A percentile compares a stretch with the other conserved stretches of the same genome.
These are phyloP conservation scores for Desmophyllum pertusum DNA, from an alignment of 92 coral and sea anemone species.

Conservation along the genomic window DNA sequence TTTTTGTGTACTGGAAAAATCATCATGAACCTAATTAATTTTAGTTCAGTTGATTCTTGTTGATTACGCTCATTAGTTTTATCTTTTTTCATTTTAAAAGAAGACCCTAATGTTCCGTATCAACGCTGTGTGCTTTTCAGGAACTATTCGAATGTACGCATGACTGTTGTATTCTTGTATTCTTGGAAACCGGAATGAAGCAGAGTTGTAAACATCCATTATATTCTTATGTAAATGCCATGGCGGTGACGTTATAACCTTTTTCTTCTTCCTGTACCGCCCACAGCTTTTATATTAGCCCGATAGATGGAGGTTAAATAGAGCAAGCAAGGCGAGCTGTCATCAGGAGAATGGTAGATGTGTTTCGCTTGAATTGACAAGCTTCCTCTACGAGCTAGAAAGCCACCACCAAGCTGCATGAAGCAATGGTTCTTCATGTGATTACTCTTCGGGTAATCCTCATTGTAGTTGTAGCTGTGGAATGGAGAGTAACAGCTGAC, in stretches of 20 bases:
- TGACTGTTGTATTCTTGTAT: background rate
- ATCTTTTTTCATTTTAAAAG: too few relatives aligned
- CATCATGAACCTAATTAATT: background rate
- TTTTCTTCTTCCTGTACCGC: conserved; percentile 3
- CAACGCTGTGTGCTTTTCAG: background rate
- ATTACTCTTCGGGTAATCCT: background rate
- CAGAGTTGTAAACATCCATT: background rate
- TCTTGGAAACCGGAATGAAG: background rate
- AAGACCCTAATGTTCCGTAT: too few relatives aligned
- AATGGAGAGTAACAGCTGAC: background rate
- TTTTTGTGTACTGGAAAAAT: background rate
- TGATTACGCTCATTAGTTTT: background rate
- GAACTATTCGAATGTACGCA: background rate
- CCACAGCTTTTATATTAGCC: conserved; percentile 1
- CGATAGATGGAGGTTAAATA: background rate
- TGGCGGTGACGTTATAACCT: background rate
- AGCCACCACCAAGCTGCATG: background rate
- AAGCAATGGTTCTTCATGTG: too few relatives aligned
- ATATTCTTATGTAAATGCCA: background rate
- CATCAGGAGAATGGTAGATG: background rate
- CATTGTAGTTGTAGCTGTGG: background rate
- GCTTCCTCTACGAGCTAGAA: background rate
- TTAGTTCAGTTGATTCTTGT: too few relatives aligned
- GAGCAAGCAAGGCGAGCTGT: background rate
- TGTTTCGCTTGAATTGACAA: background rate